A percentile compares a stretch with the other conserved stretches of the same genome.
phyloP scores from a whole-genome alignment of 2,888 invertebrate species.

The Agrilus biguttatus region DNA sequence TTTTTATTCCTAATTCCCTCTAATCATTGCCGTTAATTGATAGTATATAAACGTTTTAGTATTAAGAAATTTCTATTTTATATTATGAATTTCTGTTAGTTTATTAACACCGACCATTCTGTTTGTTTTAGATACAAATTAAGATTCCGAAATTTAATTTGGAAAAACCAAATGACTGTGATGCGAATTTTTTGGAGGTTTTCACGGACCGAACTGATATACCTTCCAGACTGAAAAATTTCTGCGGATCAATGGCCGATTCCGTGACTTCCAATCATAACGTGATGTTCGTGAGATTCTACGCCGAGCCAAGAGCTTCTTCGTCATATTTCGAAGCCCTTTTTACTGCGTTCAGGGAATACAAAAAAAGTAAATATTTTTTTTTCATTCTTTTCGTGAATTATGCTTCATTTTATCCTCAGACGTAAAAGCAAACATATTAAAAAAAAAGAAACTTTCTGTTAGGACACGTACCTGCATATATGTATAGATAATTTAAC shows the following conservation, averaged over 20 bases:
- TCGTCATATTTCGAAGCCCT: conserved; percentile 52
- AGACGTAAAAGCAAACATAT: too few relatives aligned
- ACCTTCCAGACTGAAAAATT: conserved; percentile 46
- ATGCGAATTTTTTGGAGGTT: conserved; percentile 60
- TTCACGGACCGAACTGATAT: conserved; percentile 51
- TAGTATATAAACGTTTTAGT: too few relatives aligned
- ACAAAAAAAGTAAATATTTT: conserved; percentile 22
- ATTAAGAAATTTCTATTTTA: too few relatives aligned
- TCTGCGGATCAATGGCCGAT: conserved; percentile 79
- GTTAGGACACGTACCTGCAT: too few relatives aligned
- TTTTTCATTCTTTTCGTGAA: neutral
- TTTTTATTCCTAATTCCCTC: too few relatives aligned
- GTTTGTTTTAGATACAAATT: conserved; percentile 47
- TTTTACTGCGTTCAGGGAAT: conserved; percentile 61
- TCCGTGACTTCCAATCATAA: conserved; percentile 52
- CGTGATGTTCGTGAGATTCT: conserved; percentile 60
- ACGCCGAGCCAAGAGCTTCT: conserved; percentile 42
- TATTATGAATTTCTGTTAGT: too few relatives aligned
- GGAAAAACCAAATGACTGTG: conserved; percentile 62
- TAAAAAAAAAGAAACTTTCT: too few relatives aligned
- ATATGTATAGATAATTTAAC: too few relatives aligned
- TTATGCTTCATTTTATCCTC: too few relatives aligned
- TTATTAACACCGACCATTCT: neutral
- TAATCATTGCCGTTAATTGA: too few relatives aligned
- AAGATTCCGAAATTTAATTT: conserved; percentile 50